These are phyloP conservation scores for Scortum barcoo DNA, from an alignment of 2,113 vertebrate species.

Conservation along the genomic window DNA sequence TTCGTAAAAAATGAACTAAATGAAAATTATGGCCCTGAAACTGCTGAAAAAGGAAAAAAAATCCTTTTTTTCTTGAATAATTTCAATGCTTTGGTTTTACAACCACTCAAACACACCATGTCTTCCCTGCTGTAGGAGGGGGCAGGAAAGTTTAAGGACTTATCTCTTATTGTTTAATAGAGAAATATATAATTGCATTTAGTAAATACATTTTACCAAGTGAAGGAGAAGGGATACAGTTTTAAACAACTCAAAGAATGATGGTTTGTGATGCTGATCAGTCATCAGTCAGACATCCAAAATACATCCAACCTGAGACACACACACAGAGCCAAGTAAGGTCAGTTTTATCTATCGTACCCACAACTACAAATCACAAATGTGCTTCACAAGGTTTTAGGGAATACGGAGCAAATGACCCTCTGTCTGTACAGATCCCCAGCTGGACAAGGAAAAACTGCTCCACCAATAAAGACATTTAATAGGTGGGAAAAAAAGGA, in stretches of 20 bases:
- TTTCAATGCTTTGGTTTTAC: not conserved
- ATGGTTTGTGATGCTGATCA: not conserved
- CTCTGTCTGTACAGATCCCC: too few species aligned
- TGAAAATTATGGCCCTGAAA: not conserved
- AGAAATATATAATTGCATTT: not conserved
- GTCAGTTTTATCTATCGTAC: not conserved
- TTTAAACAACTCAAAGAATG: not conserved
- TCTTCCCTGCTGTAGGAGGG: not conserved
- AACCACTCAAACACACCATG: not conserved
- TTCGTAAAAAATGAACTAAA: not conserved
- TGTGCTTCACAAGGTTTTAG: not conserved
- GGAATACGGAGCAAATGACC: too few species aligned
- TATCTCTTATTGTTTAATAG: not conserved
- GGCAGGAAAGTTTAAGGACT: too few species aligned
- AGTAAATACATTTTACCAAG: not conserved
- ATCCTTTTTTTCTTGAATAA: not conserved
- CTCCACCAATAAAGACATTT: too few species aligned
- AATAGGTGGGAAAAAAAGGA: too few species aligned
- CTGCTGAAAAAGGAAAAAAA: too few species aligned
- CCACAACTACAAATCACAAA: not conserved
- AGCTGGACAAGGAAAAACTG: too few species aligned
- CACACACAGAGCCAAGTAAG: not conserved
- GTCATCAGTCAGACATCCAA: not conserved
- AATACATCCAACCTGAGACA: not conserved
- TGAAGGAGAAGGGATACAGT: not conserved